Conservation (phyloP, 2,888 invertebrate genomes). For the Ariolimax columbianus region DNA sequence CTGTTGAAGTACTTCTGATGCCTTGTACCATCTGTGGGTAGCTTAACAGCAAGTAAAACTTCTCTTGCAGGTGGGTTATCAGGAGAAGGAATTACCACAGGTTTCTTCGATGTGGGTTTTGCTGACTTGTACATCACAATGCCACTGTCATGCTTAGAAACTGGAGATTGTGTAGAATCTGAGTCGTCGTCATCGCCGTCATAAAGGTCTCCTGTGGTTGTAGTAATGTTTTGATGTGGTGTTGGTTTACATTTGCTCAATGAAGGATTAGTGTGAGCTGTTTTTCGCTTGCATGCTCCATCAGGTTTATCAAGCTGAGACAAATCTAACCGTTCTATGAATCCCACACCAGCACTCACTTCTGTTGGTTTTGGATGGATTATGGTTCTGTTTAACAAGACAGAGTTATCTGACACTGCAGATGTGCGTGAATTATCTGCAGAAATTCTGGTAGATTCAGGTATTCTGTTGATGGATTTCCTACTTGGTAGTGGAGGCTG, state of each 20-base stretch:
- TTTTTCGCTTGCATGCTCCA: conserved; percentile 9
- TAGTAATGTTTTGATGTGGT: not conserved
- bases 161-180: conserved; percentile 4
- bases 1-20: conserved; percentile 53
- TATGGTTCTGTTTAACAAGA: not conserved
- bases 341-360: not conserved
- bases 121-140: not conserved
- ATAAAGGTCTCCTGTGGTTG: conserved; percentile 13
- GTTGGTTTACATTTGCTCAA: conserved; percentile 1
- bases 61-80: conserved; percentile 33
- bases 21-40: conserved; percentile 53
- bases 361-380: not conserved
- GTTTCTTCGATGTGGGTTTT: conserved; percentile 8
- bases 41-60: conserved; percentile 52
- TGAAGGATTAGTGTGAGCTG: conserved; percentile 3
- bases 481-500: not conserved
- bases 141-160: not conserved
- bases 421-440: not conserved
- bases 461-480: not conserved
- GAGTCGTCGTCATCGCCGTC: conserved; percentile 52
- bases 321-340: conserved; percentile 36
- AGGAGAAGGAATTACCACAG: conserved; percentile 46
- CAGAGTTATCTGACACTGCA: conserved; percentile 7
- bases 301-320: conserved; percentile 39
- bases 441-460: not conserved